These are phyloP conservation scores for Cossypha heuglini DNA, from an alignment of 2,797 vertebrate species.

Conservation along the genomic window DNA sequence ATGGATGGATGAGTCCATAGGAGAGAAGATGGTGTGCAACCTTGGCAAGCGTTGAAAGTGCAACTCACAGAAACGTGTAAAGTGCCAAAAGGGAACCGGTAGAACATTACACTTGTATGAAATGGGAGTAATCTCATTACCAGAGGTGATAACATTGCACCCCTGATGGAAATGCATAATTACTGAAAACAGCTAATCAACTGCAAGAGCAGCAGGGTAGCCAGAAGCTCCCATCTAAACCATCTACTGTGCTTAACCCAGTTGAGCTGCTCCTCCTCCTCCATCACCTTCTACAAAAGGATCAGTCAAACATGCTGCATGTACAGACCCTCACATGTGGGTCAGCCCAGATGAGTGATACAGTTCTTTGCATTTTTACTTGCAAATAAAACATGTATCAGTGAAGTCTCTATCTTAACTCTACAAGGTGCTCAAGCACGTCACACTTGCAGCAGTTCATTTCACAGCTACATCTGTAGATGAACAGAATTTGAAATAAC, in stretches of 20 bases:
- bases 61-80: slow-evolving; percentile 13
- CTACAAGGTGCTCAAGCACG: not conserved
- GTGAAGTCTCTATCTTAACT: not conserved
- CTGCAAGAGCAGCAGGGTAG: slow-evolving; percentile 61
- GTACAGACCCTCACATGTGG: not conserved
- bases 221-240: slow-evolving; percentile 44
- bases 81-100: slow-evolving; percentile 58
- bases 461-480: not conserved
- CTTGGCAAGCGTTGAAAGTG: slow-evolving; percentile 22
- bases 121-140: slow-evolving; percentile 73
- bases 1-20: not conserved
- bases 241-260: slow-evolving; percentile 59
- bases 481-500: not conserved
- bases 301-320: not conserved
- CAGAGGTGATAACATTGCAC: slow-evolving; percentile 75
- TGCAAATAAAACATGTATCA: not conserved
- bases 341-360: not conserved
- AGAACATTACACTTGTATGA: slow-evolving; percentile 64
- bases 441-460: not conserved
- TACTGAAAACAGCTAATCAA: slow-evolving; percentile 74
- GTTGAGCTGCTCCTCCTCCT: slow-evolving; percentile 48
- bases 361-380: not conserved
- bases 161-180: slow-evolving; percentile 74
- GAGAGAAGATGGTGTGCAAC: slow-evolving; percentile 47
- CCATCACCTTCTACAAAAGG: not conserved